Conservation (phyloP, 2,797 vertebrate species). For the Peromyscus attwateri region DNA sequence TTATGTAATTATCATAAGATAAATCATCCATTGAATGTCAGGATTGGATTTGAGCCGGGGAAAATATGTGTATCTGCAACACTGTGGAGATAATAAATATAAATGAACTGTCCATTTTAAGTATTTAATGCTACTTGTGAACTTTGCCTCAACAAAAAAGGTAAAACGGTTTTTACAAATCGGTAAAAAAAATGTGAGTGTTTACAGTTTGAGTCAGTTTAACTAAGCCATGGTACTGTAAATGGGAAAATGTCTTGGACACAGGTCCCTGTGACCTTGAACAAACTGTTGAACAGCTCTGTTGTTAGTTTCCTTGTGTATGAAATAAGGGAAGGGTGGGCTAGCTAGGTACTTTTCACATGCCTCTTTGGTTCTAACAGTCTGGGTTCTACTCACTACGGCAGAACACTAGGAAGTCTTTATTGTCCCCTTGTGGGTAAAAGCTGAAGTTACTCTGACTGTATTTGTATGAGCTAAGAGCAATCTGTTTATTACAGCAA, state of each 20-base stretch:
- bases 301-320: background rate
- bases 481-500: conserved; percentile 28
- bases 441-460: conserved; percentile 67
- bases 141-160: conserved; percentile 52
- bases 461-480: conserved; percentile 26
- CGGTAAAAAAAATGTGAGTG: background rate
- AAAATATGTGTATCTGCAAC: conserved; percentile 28
- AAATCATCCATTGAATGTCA: conserved; percentile 19
- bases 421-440: conserved; percentile 78
- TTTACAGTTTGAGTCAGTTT: conserved; percentile 40
- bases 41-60: conserved; percentile 38
- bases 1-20: background rate
- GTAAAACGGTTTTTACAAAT: conserved; percentile 21
- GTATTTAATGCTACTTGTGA: background rate
- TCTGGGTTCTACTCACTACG: background rate
- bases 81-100: conserved; percentile 4
- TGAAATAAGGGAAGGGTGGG: background rate
- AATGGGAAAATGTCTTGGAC: conserved; percentile 9
- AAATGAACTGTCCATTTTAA: background rate
- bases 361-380: background rate
- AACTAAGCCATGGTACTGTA: conserved; percentile 18
- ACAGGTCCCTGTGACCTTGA: conserved; percentile 3
- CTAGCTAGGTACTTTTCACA: background rate
- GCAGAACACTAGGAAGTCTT: conserved; percentile 47
- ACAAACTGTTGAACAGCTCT: background rate